A percentile compares a stretch with the other conserved stretches of the same genome.
phyloP scores from a whole-genome alignment of 1,140 invertebrate genomes.

The Ips typographus region DNA sequence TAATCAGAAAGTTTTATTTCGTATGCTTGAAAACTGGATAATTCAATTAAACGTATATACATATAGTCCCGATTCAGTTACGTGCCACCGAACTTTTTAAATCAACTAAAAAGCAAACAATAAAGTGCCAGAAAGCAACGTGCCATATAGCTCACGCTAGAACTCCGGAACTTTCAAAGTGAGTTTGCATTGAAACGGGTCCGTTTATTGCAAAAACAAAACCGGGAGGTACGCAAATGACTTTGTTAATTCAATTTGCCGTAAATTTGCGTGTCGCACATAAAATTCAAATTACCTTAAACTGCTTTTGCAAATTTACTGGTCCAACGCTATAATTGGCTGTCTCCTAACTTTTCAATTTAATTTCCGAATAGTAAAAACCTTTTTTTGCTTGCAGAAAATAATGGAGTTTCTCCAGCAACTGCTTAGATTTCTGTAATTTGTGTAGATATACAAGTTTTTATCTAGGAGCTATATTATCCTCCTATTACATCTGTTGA shows the following conservation, averaged over 20 bases:
- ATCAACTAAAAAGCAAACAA: constrained; percentile 3
- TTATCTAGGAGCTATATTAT: too few relatives aligned
- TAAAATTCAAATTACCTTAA: constrained; percentile 20
- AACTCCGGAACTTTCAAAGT: background rate
- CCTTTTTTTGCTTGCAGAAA: background rate
- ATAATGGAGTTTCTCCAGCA: constrained; percentile 10
- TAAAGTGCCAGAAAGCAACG: constrained; percentile 13
- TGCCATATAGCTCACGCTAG: background rate
- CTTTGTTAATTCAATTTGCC: constrained; percentile 25
- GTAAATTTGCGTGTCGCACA: constrained; percentile 18
- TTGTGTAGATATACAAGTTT: too few relatives aligned
- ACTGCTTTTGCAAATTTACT: constrained; percentile 12
- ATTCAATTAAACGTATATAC: background rate
- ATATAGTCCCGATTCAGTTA: background rate
- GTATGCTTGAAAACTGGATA: background rate
- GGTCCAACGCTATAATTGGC: constrained; percentile 7
- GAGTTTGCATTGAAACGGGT: constrained; percentile 12
- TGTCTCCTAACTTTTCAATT: constrained; percentile 12
- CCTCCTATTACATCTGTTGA: too few relatives aligned
- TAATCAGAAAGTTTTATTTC: background rate
- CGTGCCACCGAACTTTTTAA: background rate
- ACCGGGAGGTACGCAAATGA: constrained; percentile 15
- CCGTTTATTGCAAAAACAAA: constrained; percentile 13
- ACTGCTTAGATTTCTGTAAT: too few relatives aligned
- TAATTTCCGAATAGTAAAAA: constrained; percentile 14